Evolutionary conservation across 2,888 invertebrate species (phyloP), one percentile per base, ranked within the genome.

Genomic region (Terebella lapidaria): DNA sequence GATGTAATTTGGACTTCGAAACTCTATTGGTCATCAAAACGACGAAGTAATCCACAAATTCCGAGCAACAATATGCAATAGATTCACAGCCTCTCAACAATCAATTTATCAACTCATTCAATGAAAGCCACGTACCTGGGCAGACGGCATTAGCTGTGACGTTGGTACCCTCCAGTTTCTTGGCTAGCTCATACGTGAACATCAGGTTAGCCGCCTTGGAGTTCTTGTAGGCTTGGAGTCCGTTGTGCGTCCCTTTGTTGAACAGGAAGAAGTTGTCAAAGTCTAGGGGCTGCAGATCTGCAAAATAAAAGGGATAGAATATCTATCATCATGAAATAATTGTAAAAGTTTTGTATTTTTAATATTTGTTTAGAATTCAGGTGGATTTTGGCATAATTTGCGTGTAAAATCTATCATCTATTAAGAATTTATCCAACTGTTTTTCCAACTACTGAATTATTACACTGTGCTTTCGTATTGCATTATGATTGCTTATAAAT

Each of bases 191-290:
- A 56, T 71, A 71, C 5, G 72, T 65, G 56, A 72, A 71, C 68
- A 74, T 64, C 18, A 76, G 54, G 56, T 70, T 72, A 27, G 72
- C 71, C 5, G 67, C 57, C 57, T 75, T 75, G 42, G 73, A 73
- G 64, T 75, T 74, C 63, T 74, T 75, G 67, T 75, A 75, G 2
- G 72, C 73, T 56, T 71, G 71, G 20, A 66, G 35, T 20, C 69
- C 67, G 53, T 54, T 69, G 64, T 69, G 76, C 2, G 70, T 65
- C 3, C 67, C 70, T 10, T 67, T 65, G 20, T 71, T 70, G 27
- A 66, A 67, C 56, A 74, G 60, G 59, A 75, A 70, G 25, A 75
- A 61, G 58, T 75, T 70, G 3, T 75, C 74, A 29, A 71, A 35
- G 58, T 74, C 72, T 51, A 75, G 47, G 5, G 66, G 56, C 27